Percentiles rank a stretch among this genome's conserved stretches.
These are phyloP conservation scores for Romanomermis culicivorax DNA, from an alignment of 2,888 invertebrate genomes.

Conservation along the genomic window DNA sequence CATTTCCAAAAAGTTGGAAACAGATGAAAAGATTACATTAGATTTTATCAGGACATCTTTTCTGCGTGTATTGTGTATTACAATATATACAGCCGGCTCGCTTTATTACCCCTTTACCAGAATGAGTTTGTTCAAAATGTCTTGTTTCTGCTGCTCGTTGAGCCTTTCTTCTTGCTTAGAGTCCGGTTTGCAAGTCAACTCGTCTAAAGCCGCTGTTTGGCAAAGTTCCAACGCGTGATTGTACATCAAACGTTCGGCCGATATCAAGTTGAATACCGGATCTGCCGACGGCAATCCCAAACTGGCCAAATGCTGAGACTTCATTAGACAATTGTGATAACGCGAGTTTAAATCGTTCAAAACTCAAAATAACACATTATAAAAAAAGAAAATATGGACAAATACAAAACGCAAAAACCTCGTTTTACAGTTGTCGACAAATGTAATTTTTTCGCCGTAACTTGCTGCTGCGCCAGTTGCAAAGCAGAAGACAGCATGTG, in stretches of 20 bases:
- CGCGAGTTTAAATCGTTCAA: constrained; percentile 70
- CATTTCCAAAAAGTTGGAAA: too few relatives aligned
- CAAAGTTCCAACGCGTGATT: constrained; percentile 96
- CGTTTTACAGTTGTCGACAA: constrained; percentile 73
- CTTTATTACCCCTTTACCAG: too few relatives aligned
- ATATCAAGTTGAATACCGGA: constrained; percentile 38
- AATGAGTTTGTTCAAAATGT: too few relatives aligned
- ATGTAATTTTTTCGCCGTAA: constrained; percentile 43
- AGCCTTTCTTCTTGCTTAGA: too few relatives aligned
- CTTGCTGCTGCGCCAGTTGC: constrained; percentile 33
- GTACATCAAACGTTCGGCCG: constrained; percentile 86
- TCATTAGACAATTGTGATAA: constrained; percentile 64
- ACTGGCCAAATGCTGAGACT: constrained; percentile 51
- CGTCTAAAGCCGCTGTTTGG: constrained; percentile 88
- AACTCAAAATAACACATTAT: constrained; percentile 38
- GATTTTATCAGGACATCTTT: too few relatives aligned
- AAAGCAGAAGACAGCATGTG: constrained; percentile 86
- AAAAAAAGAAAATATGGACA: not conserved
- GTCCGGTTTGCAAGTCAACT: constrained; percentile 50
- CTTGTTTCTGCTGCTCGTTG: too few relatives aligned
- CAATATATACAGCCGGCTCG: too few relatives aligned
- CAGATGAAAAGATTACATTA: too few relatives aligned
- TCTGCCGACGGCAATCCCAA: constrained; percentile 36
- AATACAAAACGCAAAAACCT: constrained; percentile 46
- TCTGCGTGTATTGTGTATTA: too few relatives aligned